These are phyloP conservation scores for Ichneumon xanthorius DNA, from an alignment of 2,888 invertebrate species.

Conservation along the genomic window DNA sequence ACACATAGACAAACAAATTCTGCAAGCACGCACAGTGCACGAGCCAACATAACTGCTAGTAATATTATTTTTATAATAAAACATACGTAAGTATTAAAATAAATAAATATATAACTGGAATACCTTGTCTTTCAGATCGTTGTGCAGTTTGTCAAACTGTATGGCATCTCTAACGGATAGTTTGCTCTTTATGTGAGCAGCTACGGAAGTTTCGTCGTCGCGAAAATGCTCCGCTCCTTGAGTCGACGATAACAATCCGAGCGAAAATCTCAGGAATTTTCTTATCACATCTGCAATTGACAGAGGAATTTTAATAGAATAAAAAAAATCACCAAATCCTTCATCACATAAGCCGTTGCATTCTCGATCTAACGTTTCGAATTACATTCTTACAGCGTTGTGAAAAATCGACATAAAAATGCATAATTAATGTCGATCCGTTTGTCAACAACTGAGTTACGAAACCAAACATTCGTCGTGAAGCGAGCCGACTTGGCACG, in stretches of 20 bases:
- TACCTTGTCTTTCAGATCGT: conserved; percentile 82
- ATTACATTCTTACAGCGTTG: neutral
- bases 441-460: neutral
- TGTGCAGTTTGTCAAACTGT: conserved; percentile 81
- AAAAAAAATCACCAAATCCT: neutral
- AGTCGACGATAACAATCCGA: conserved; percentile 80
- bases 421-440: neutral
- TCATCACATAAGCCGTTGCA: neutral
- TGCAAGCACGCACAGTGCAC: no score
- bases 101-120: neutral
- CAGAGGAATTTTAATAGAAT: conserved; percentile 12
- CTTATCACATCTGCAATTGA: conserved; percentile 76
- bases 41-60: no score
- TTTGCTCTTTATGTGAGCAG: conserved; percentile 80
- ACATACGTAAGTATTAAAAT: neutral
- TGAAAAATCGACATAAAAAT: no score
- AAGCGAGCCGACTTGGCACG: neutral
- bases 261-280: conserved; percentile 79
- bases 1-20: no score
- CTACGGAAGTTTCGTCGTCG: conserved; percentile 81
- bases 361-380: neutral
- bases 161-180: conserved; percentile 76
- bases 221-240: conserved; percentile 78
- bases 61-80: neutral
- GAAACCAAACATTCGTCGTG: neutral